Percentiles rank a stretch among this genome's conserved stretches.
Conservation (phyloP, 35 echinoderm and acorn worm genomes). For the Strongylocentrotus purpuratus region DNA sequence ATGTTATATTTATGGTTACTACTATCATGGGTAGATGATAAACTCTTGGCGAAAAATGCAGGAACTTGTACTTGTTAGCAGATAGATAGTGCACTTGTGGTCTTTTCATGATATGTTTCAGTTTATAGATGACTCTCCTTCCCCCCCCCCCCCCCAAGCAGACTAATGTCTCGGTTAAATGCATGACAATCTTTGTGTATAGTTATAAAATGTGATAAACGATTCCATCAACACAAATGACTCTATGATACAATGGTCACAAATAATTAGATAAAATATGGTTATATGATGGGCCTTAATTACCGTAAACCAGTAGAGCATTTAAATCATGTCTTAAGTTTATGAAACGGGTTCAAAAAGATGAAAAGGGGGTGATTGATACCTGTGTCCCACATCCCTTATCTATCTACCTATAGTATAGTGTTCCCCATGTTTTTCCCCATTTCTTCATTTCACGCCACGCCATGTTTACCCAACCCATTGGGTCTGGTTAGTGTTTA, state of each 20-base stretch:
- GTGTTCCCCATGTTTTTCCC: conserved; percentile 6
- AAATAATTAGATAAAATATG: background rate
- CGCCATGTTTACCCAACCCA: conserved; percentile 36
- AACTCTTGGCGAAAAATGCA: background rate
- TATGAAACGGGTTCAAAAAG: background rate
- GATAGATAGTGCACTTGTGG: too few relatives aligned
- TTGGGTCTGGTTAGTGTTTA: conserved; percentile 43
- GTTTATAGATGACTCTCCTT: too few relatives aligned
- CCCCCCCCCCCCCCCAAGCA: background rate
- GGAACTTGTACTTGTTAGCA: background rate
- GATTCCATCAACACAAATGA: background rate
- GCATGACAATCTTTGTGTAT: too few relatives aligned
- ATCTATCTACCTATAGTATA: background rate
- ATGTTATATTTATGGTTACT: background rate
- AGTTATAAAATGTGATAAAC: too few relatives aligned
- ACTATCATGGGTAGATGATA: background rate
- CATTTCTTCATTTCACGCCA: background rate
- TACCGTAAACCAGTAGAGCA: too few relatives aligned
- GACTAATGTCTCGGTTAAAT: background rate
- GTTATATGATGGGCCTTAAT: background rate
- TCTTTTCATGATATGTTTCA: too few relatives aligned
- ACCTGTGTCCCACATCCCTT: background rate
- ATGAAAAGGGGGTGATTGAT: background rate
- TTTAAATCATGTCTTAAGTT: background rate
- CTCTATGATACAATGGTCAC: background rate